These are phyloP conservation scores for Ips nitidus DNA, from an alignment of 1,140 invertebrate genomes.

Conservation along the genomic window DNA sequence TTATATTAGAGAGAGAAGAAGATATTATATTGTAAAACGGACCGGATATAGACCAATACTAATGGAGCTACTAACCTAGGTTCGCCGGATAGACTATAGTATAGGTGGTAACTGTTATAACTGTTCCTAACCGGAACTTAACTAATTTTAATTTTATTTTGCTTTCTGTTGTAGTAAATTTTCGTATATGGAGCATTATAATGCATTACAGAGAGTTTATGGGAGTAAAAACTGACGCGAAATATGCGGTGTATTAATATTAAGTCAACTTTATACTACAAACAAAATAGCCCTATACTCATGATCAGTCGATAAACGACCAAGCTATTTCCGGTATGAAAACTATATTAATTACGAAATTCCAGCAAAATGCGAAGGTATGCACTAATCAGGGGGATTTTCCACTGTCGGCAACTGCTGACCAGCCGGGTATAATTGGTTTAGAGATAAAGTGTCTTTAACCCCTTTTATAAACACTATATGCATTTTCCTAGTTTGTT, in stretches of 20 bases:
- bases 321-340: conserved; percentile 19
- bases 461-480: neutral
- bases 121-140: no score
- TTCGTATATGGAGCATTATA: no score
- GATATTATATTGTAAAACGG: no score
- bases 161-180: no score
- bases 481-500: no score
- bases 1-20: no score
- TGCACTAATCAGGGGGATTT: conserved; percentile 10
- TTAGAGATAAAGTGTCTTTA: conserved; percentile 5
- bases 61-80: no score
- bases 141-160: no score
- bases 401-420: conserved; percentile 5
- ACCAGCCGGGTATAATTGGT: conserved; percentile 8
- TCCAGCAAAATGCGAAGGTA: conserved; percentile 15
- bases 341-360: conserved; percentile 29
- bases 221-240: neutral
- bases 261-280: neutral
- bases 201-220: no score
- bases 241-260: neutral
- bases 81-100: no score
- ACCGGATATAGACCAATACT: no score
- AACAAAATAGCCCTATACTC: conserved; percentile 5
- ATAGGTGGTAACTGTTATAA: no score
- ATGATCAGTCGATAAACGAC: conserved; percentile 15